Conservation (phyloP, 2,113 vertebrate genomes). For the Hucho hucho region DNA sequence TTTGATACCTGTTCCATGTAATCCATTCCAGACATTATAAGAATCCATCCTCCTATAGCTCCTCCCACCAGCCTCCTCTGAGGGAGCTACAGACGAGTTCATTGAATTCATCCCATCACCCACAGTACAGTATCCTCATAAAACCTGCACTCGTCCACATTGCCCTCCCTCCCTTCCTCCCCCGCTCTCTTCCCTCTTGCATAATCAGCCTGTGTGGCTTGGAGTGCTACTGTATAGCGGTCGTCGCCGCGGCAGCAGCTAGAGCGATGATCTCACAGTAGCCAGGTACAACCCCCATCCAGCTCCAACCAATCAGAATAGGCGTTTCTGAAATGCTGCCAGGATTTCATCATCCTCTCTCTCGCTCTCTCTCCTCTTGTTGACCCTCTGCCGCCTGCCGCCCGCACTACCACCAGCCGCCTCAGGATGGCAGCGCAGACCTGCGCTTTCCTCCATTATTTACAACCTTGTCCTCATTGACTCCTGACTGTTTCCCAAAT, state of each 20-base stretch:
- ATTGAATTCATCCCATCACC: conserved; percentile 53
- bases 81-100: conserved; percentile 38
- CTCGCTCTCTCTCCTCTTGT: conserved; percentile 1
- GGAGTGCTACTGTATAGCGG: conserved; percentile 28
- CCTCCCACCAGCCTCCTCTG: too few species aligned
- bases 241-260: conserved; percentile 23
- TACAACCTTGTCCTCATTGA: too few species aligned
- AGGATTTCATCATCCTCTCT: conserved; percentile 68
- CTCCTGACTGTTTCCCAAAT: too few species aligned
- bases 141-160: conserved; percentile 55
- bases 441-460: too few species aligned
- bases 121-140: conserved; percentile 42
- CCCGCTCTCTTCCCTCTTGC: conserved; percentile 53
- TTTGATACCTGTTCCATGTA: too few species aligned
- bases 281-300: conserved; percentile 50
- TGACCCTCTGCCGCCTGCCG: neutral
- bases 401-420: too few species aligned
- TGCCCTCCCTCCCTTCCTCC: conserved; percentile 6
- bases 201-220: conserved; percentile 63
- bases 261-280: conserved; percentile 60
- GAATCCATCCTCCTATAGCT: too few species aligned
- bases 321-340: conserved; percentile 70
- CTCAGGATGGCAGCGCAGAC: too few species aligned
- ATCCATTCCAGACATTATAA: too few species aligned
- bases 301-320: conserved; percentile 31